Base-by-base conservation (phyloP, 1,140 invertebrate species). In the Drosophila mayri region DNA sequence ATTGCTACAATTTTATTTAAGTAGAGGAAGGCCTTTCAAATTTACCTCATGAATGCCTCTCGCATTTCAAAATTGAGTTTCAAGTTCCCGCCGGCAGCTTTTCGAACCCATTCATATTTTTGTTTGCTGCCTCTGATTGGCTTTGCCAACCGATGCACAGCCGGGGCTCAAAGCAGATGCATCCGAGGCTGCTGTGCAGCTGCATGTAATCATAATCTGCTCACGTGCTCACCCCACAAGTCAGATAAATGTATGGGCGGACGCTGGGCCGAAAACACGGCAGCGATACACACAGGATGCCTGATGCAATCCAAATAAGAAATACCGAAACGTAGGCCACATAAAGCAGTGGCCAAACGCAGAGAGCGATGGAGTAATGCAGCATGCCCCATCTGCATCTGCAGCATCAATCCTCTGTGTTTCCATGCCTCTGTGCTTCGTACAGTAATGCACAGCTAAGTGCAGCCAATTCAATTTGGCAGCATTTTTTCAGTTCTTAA, bases 381-480 rank as follows among this genome's bases (percentile, higher is more conserved):
- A 73, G 55, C 14, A 38, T 49, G 41, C 40, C 61, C 38, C 61
- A 54, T 52, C 35, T 46, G 59, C 20, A 41, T 35, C 41, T 20
- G 18, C 30, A 14, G 65, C 66, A 77, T 70, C 52, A 11, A 2
- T 54, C 52, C 20, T 37, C 14, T 16, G 52, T 22, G 50, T 32
- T 11, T 3, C 50, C 22, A 30, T 20, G 28, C 49, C 20, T 9
- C 49, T 52, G 49, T 35, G 49, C 8, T 5, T 1, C 50, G 50
- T n/a, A 55, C 52, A 38, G 52, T 38, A 38, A 55, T 55, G 52
- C 52, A 38, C 52, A 25, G 76, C 79, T 83, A 88, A 88, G 84
- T 87, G 84, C 83, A 78, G 76, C 61, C 76, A 87, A 87, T 80
- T 87, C 72, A 87, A 83, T 87, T 88, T 84, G 59, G 41, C 72